Base-by-base conservation (phyloP, 2,113 vertebrate genomes). In the Andinoacara biseriatus region DNA sequence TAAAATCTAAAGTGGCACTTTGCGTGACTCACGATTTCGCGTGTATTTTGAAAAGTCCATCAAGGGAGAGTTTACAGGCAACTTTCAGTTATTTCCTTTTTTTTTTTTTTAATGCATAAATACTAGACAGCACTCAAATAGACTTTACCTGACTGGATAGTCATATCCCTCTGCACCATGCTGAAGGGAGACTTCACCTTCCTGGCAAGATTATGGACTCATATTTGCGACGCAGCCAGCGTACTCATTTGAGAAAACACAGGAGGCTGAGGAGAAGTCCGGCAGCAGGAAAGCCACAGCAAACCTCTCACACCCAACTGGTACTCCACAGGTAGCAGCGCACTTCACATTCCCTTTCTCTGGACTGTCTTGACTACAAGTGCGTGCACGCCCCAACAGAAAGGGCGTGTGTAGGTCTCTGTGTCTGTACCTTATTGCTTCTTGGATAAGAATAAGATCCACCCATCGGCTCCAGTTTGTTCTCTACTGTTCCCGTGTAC, bases 91-190 rank as follows among this genome's bases (percentile, higher is more conserved):
- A 29, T 33, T 11, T 52, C 17, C 2, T 26, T 26, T 2, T 26
- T 26, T 2, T 26, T 26, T 26, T 26, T 26, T 26, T 26, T 26
- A 26, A 26, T 26, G 52, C 5, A 14, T 3, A 2, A 60, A 72
- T 54, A 78, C 31, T 52, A 46, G 14, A 56, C 15, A 14, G 62
- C n/a, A 5, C 67, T 58, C 10, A 38, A 72, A 67, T 5, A 4
- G 61, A 84, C 74, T 76, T 87, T 95, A 96, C 94, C 95, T 95
- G 95, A 87, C 35, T 61, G 86, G 88, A 95, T 86, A 77, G 92
- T 92, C 92, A 95, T 94, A 82, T 94, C 93, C 87, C 90, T 91
- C 87, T 93, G 82, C 74, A 90, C 86, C 87, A 93, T 89, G 81
- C 90, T 78, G 74, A 78, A 67, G 80, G 69, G 62, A 81, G 62